Conservation (phyloP, 2,888 invertebrate species). For the Ormyrus rosae region DNA sequence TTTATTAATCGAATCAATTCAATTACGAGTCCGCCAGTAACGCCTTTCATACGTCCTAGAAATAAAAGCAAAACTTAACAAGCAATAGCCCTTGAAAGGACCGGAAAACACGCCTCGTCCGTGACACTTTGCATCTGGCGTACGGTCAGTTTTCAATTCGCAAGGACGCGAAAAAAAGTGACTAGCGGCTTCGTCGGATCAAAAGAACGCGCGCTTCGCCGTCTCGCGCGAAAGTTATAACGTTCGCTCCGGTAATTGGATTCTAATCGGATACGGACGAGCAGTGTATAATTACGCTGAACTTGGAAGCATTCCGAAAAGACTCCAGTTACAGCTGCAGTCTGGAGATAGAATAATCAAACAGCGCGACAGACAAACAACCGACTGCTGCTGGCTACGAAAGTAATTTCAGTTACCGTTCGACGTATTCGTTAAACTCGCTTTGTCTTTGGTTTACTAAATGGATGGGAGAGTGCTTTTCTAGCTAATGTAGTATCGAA, state of each 20-base stretch:
- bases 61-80: not conserved
- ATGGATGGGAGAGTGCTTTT: too few relatives aligned
- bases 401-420: too few relatives aligned
- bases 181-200: constrained; percentile 33
- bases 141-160: constrained; percentile 1
- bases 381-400: not conserved
- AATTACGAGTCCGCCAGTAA: too few relatives aligned
- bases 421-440: too few relatives aligned
- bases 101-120: not conserved
- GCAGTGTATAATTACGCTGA: constrained; percentile 35
- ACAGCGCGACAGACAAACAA: not conserved
- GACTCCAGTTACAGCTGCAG: constrained; percentile 25
- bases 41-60: not conserved
- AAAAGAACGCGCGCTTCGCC: constrained; percentile 4
- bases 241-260: constrained; percentile 39
- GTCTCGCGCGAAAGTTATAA: constrained; percentile 39
- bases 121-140: not conserved
- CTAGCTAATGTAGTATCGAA: too few relatives aligned
- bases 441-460: too few relatives aligned
- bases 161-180: constrained; percentile 15
- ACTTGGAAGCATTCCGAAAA: constrained; percentile 22
- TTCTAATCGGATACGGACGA: constrained; percentile 43
- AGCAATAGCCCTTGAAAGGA: too few relatives aligned
- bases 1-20: too few relatives aligned
- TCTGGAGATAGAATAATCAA: not conserved